Evolutionary conservation across 2,113 vertebrate species (phyloP).

Genomic region (Oncorhynchus mykiss): DNA sequence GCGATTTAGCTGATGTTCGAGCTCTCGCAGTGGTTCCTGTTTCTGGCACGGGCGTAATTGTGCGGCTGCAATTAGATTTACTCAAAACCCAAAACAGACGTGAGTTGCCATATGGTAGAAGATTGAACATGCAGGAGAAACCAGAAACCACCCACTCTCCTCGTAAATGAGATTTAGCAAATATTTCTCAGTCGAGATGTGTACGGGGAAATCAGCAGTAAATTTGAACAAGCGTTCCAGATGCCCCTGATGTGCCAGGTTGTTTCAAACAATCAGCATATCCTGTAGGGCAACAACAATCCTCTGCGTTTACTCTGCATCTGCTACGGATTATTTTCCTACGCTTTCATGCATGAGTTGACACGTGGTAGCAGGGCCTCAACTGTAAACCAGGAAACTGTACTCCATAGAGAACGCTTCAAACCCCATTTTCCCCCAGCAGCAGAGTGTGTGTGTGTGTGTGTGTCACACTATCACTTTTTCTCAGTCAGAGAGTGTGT

Average conservation of each 20-base stretch:
- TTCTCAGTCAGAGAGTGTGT: neutral
- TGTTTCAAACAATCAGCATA: neutral
- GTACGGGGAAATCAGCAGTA: too few relatives aligned
- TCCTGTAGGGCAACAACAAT: neutral
- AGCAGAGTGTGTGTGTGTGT: slow-evolving; percentile 8
- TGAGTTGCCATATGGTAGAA: neutral
- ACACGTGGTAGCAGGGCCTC: slow-evolving; percentile 5
- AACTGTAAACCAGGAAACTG: slow-evolving; percentile 32
- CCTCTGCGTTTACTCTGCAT: neutral
- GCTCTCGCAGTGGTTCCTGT: neutral
- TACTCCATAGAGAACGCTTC: slow-evolving; percentile 34
- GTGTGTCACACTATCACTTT: too few relatives aligned
- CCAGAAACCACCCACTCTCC: neutral
- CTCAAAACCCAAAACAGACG: neutral
- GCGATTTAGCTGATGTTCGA: neutral
- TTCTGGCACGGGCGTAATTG: neutral
- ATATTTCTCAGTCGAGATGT: neutral
- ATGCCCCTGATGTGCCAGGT: neutral
- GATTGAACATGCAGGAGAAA: neutral
- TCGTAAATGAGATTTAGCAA: neutral
- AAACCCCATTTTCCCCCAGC: neutral
- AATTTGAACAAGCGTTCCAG: neutral
- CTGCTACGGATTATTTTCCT: slow-evolving; percentile 3
- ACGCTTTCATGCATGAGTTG: slow-evolving; percentile 13
- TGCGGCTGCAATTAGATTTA: neutral